A percentile compares a stretch with the other conserved stretches of the same genome.
phyloP scores from a whole-genome alignment of 2,113 vertebrate genomes.

The Saccopteryx leptura region DNA sequence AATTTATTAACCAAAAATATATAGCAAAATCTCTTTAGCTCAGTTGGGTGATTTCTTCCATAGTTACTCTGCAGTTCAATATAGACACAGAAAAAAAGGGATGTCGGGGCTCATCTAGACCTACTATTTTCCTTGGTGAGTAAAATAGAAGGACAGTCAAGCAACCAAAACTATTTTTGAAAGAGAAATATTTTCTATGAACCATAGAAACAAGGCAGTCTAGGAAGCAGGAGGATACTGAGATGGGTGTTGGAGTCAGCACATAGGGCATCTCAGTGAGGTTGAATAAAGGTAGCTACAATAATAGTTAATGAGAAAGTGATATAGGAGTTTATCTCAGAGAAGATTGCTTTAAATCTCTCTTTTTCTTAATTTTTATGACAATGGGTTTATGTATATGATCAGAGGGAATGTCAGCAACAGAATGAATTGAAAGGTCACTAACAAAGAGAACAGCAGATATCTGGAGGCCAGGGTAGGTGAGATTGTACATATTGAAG shows the following conservation, averaged over 20 bases:
- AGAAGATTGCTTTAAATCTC: neutral
- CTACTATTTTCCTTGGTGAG: neutral
- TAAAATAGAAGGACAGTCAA: neutral
- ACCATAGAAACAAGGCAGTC: neutral
- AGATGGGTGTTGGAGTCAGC: neutral
- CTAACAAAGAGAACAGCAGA: neutral
- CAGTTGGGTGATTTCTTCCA: neutral
- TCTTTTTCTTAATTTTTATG: neutral
- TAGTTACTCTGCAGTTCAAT: neutral
- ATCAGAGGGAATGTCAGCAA: neutral
- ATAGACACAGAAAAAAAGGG: neutral
- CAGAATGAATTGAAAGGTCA: neutral
- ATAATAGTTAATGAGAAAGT: neutral
- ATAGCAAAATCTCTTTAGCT: neutral
- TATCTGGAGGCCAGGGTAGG: neutral
- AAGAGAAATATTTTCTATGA: conserved; percentile 3
- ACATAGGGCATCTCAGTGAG: neutral
- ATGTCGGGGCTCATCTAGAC: neutral
- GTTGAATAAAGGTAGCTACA: neutral
- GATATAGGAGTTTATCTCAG: neutral
- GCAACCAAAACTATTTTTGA: neutral
- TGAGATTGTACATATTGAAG: neutral
- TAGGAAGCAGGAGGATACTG: neutral
- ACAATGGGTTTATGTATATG: neutral
- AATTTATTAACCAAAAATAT: neutral